These are phyloP conservation scores for Oncorhynchus clarkii DNA, from an alignment of 2,113 vertebrate genomes.

Conservation along the genomic window DNA sequence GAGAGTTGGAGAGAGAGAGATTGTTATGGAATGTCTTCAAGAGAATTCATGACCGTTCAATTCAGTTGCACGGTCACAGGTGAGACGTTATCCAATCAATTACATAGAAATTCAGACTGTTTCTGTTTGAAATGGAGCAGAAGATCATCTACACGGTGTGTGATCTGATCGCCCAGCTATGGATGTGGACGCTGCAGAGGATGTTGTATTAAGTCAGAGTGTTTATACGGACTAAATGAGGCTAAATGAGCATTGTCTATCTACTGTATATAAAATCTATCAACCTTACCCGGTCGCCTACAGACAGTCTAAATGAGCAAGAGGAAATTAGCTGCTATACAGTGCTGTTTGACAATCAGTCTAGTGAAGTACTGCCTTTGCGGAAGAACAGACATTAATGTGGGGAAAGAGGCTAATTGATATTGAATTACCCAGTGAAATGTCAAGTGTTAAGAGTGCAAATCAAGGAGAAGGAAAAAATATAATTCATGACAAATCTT, in stretches of 20 bases:
- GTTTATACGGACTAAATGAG: not conserved
- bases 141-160: not conserved
- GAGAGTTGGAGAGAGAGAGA: not conserved
- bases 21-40: not conserved
- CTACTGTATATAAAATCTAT: not conserved
- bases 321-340: not conserved
- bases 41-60: not conserved
- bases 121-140: not conserved
- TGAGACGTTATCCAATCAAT: not conserved
- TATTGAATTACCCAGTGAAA: conserved; percentile 12
- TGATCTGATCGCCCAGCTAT: too few relatives aligned
- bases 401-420: conserved; percentile 9
- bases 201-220: not conserved
- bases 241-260: not conserved
- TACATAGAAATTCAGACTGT: not conserved
- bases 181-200: not conserved
- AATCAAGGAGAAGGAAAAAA: conserved; percentile 8
- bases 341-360: not conserved
- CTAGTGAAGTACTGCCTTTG: conserved; percentile 16
- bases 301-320: not conserved
- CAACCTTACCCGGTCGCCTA: not conserved
- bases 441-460: conserved; percentile 22
- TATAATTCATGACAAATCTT: not conserved
- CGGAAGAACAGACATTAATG: conserved; percentile 6
- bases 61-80: not conserved